Conservation (phyloP, 2,888 invertebrate species). For the Alviniconcha strummeri region DNA sequence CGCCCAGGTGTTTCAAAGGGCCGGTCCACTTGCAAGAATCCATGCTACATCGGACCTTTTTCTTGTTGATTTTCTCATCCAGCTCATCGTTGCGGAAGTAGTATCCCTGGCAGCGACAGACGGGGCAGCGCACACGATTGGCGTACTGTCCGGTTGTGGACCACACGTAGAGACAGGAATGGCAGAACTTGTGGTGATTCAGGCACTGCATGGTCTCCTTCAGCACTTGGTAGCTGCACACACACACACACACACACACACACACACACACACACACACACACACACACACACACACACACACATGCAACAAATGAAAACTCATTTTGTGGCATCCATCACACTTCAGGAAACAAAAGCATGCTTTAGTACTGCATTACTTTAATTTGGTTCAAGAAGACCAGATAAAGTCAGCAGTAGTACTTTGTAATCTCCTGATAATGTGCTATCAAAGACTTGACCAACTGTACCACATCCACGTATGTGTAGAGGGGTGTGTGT, state of each 20-base stretch:
- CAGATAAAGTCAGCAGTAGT: too few relatives aligned
- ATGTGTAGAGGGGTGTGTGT: too few relatives aligned
- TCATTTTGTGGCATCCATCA: not conserved
- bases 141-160: slow-evolving; percentile 65
- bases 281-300: too few relatives aligned
- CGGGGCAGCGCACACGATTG: slow-evolving; percentile 68
- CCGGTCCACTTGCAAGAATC: slow-evolving; percentile 63
- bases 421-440: too few relatives aligned
- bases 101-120: slow-evolving; percentile 62
- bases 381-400: too few relatives aligned
- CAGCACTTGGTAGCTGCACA: slow-evolving; percentile 68
- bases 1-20: slow-evolving; percentile 46
- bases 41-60: slow-evolving; percentile 64
- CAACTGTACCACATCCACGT: too few relatives aligned
- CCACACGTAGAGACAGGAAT: slow-evolving; percentile 70
- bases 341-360: too few relatives aligned
- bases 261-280: not conserved
- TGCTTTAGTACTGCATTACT: too few relatives aligned
- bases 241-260: slow-evolving; percentile 19
- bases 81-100: slow-evolving; percentile 58
- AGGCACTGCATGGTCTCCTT: slow-evolving; percentile 65
- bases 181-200: slow-evolving; percentile 70
- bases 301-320: not conserved
- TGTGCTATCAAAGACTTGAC: too few relatives aligned
- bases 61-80: slow-evolving; percentile 55